These are phyloP conservation scores for Progne subis DNA, from an alignment of 2,113 vertebrate genomes.

Conservation along the genomic window DNA sequence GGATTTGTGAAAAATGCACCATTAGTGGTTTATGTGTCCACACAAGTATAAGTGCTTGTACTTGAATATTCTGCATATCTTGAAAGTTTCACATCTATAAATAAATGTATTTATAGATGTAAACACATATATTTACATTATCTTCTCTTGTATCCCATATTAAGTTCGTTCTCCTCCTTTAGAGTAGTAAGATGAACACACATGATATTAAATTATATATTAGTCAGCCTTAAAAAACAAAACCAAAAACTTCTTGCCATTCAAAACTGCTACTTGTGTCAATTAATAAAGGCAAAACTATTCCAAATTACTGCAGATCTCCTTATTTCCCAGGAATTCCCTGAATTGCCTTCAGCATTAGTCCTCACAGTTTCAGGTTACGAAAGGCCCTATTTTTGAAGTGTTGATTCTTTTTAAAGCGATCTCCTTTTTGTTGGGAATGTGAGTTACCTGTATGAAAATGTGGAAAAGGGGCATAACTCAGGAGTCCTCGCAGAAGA, in stretches of 20 bases:
- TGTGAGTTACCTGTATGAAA: accelerated
- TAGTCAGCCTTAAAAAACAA: background rate
- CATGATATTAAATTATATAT: background rate
- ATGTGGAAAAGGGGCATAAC: background rate
- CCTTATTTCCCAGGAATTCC: background rate
- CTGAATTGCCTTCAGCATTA: background rate
- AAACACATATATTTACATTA: background rate
- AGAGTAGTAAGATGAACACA: background rate
- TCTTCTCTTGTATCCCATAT: background rate
- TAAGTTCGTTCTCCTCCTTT: background rate
- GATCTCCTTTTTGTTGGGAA: background rate
- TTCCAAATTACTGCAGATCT: background rate
- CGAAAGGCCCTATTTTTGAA: background rate
- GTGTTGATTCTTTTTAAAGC: background rate
- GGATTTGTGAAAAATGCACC: background rate
- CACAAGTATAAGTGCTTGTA: background rate
- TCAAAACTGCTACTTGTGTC: background rate
- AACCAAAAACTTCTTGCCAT: background rate
- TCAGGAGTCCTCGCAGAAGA: accelerated
- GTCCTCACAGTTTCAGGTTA: background rate
- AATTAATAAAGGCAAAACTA: background rate
- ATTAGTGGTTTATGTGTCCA: background rate
- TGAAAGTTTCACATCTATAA: background rate
- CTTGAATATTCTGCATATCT: background rate
- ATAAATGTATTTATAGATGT: background rate